Evolutionary conservation across 1,140 invertebrate genomes (phyloP).

Genomic region (Aphelinus certus): DNA sequence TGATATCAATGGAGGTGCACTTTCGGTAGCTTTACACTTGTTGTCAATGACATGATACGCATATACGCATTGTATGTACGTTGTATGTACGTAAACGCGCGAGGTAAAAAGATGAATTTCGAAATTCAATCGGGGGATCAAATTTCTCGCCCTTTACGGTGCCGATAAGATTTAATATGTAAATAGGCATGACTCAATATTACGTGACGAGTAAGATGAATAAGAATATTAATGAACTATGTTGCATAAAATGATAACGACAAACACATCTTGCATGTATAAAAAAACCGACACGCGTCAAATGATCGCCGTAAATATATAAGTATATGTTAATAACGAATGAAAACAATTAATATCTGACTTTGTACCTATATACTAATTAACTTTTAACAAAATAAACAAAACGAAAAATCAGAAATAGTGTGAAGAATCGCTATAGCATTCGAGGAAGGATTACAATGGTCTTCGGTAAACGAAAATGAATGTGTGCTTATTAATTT

Average conservation of each 20-base stretch:
- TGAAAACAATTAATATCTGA: slow-evolving; percentile 59
- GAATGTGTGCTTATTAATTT: background rate
- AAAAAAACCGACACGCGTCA: slow-evolving; percentile 39
- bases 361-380: slow-evolving; percentile 64
- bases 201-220: slow-evolving; percentile 45
- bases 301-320: slow-evolving; percentile 49
- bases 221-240: slow-evolving; percentile 39
- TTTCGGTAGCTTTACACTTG: too few species aligned
- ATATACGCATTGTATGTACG: too few species aligned
- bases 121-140: slow-evolving; percentile 36
- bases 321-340: slow-evolving; percentile 48
- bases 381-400: slow-evolving; percentile 53
- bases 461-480: slow-evolving; percentile 19
- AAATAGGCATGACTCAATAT: slow-evolving; percentile 62
- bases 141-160: slow-evolving; percentile 52
- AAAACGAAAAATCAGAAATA: slow-evolving; percentile 30
- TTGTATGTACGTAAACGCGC: background rate
- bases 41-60: too few species aligned
- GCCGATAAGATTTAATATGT: slow-evolving; percentile 54
- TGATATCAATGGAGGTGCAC: too few species aligned
- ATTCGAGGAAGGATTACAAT: too few species aligned
- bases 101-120: slow-evolving; percentile 5
- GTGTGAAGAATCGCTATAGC: slow-evolving; percentile 14
- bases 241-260: slow-evolving; percentile 43
- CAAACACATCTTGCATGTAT: slow-evolving; percentile 16